Percentiles rank a stretch among this genome's conserved stretches.
Evolutionary conservation across 1,140 invertebrate species (phyloP).

Genomic region (Lethrus apterus): DNA sequence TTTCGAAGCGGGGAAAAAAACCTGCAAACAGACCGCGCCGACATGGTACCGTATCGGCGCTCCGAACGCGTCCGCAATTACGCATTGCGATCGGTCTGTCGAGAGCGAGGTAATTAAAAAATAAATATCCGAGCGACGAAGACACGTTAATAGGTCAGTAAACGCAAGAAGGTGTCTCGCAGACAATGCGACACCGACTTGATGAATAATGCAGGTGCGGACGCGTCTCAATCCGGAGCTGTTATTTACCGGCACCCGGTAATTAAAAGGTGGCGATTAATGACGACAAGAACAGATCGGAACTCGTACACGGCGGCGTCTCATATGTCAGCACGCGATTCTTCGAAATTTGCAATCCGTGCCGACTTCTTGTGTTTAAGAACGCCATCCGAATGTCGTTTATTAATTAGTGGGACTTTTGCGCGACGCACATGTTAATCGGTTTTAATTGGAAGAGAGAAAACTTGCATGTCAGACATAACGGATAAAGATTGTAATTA

Average conservation of each 20-base stretch:
- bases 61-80: slow-evolving; percentile 9
- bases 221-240: slow-evolving; percentile 13
- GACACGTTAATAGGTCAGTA: slow-evolving; percentile 14
- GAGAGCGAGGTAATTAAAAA: slow-evolving; percentile 10
- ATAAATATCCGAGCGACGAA: slow-evolving; percentile 8
- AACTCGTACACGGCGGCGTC: slow-evolving; percentile 13
- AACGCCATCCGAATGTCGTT: too few relatives aligned
- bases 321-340: slow-evolving; percentile 11
- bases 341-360: too few relatives aligned
- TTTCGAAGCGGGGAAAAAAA: slow-evolving; percentile 4
- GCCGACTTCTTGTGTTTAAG: too few relatives aligned
- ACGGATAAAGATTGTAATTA: too few relatives aligned
- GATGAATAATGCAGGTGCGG: slow-evolving; percentile 13
- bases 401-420: too few relatives aligned
- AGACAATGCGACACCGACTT: slow-evolving; percentile 9
- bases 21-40: slow-evolving; percentile 7
- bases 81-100: too few relatives aligned
- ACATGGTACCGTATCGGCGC: slow-evolving; percentile 11
- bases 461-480: too few relatives aligned
- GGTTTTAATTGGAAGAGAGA: too few relatives aligned
- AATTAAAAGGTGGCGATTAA: slow-evolving; percentile 42
- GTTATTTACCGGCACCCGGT: slow-evolving; percentile 35
- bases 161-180: slow-evolving; percentile 9
- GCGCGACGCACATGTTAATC: too few relatives aligned
- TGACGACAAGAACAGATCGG: slow-evolving; percentile 37